phyloP scores from a whole-genome alignment of 2,888 invertebrate species.

The Timema cristinae region DNA sequence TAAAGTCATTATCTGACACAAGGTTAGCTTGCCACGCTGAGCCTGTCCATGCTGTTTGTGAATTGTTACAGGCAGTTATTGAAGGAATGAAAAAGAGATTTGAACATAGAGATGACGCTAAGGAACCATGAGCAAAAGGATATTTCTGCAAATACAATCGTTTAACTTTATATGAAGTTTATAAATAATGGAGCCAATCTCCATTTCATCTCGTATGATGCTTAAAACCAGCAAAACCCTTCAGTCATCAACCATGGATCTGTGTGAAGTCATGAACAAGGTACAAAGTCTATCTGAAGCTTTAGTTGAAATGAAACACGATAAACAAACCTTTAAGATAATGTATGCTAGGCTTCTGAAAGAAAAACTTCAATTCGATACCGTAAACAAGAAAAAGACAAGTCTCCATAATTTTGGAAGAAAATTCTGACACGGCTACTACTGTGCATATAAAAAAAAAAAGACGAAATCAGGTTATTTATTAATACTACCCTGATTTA shows the following conservation, averaged over 20 bases:
- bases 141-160: not conserved
- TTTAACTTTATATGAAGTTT: not conserved
- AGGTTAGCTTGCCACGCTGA: not conserved
- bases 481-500: not conserved
- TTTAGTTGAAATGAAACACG: not conserved
- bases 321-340: not conserved
- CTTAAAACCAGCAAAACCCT: not conserved
- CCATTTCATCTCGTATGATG: not conserved
- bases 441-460: not conserved
- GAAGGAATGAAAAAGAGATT: not conserved
- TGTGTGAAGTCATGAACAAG: not conserved
- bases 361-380: not conserved
- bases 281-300: not conserved
- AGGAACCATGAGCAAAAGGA: not conserved
- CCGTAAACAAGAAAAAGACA: not conserved
- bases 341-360: not conserved
- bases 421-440: slow-evolving; percentile 4
- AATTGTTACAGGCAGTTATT: not conserved
- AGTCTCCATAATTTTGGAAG: not conserved
- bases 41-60: not conserved
- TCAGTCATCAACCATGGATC: not conserved
- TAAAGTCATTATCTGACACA: slow-evolving; percentile 8
- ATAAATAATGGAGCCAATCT: not conserved
- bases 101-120: not conserved
- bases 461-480: not conserved